phyloP scores from a whole-genome alignment of 2,888 invertebrate genomes.

The Trisateles emortualis region DNA sequence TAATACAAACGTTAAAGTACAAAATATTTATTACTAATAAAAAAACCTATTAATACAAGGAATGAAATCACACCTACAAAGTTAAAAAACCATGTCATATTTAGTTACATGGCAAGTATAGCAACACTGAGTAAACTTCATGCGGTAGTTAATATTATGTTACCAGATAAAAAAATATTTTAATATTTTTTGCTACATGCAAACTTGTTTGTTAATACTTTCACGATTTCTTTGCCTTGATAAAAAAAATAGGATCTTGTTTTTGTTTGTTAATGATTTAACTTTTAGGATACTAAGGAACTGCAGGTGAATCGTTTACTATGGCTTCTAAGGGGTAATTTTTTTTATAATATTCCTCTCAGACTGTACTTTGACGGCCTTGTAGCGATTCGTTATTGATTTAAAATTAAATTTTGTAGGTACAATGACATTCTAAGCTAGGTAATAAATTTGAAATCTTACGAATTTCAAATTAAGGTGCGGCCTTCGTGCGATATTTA shows the following conservation, averaged over 20 bases:
- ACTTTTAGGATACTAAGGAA: too few species aligned
- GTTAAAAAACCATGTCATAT: slow-evolving; percentile 53
- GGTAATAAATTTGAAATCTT: too few species aligned
- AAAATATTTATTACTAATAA: neutral
- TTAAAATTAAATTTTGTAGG: too few species aligned
- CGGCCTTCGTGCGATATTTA: too few species aligned
- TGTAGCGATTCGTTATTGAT: too few species aligned
- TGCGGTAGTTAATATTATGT: slow-evolving; percentile 53
- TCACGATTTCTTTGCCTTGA: slow-evolving; percentile 33
- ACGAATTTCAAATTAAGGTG: too few species aligned
- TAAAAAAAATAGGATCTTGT: slow-evolving; percentile 36
- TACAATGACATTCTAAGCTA: too few species aligned
- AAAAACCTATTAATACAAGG: slow-evolving; percentile 5
- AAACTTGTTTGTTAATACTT: slow-evolving; percentile 48
- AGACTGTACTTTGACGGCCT: too few species aligned
- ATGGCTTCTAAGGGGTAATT: too few species aligned
- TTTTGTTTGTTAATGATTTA: slow-evolving; percentile 6
- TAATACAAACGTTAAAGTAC: neutral
- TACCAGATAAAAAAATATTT: slow-evolving; percentile 51
- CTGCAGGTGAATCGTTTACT: neutral
- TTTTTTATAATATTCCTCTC: too few species aligned
- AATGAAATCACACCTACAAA: slow-evolving; percentile 3
- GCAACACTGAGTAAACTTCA: slow-evolving; percentile 47
- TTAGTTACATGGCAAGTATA: slow-evolving; percentile 53
- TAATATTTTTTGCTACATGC: slow-evolving; percentile 32